Evolutionary conservation across 2,113 vertebrate species (phyloP).

Genomic region (Taxidea taxus): DNA sequence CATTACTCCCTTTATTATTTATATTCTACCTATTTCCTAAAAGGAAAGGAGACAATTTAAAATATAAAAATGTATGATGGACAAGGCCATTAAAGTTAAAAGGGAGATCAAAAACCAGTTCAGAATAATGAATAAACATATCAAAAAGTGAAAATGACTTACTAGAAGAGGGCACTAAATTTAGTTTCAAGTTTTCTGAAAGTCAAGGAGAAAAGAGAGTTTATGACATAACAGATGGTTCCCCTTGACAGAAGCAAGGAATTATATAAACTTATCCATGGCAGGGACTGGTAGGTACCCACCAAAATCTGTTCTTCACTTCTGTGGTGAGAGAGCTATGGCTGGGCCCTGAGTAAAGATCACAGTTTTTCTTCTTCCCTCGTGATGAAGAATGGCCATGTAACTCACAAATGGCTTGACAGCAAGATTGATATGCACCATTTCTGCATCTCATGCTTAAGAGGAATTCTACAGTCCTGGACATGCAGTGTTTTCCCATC

Average conservation of each 20-base stretch:
- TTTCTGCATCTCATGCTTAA: background rate
- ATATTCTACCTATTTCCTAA: background rate
- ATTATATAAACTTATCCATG: background rate
- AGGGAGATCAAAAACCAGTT: background rate
- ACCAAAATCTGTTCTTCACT: background rate
- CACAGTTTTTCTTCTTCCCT: background rate
- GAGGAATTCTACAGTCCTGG: background rate
- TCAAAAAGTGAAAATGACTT: constrained; percentile 36
- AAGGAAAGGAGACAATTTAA: constrained; percentile 39
- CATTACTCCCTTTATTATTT: constrained; percentile 35
- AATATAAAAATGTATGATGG: constrained; percentile 46
- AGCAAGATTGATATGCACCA: background rate
- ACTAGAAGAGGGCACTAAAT: constrained; percentile 25
- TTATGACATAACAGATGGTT: background rate
- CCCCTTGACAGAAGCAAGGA: background rate
- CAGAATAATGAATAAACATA: constrained; percentile 47
- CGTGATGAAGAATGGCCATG: background rate
- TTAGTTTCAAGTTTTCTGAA: constrained; percentile 21
- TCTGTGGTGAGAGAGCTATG: background rate
- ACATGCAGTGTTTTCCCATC: background rate
- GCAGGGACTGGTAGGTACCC: background rate
- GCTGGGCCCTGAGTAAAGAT: background rate
- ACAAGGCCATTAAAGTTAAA: constrained; percentile 41
- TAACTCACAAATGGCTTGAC: background rate
- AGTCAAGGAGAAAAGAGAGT: background rate